These are phyloP conservation scores for Hassar affinis DNA, from an alignment of 2,113 vertebrate species.

Conservation along the genomic window DNA sequence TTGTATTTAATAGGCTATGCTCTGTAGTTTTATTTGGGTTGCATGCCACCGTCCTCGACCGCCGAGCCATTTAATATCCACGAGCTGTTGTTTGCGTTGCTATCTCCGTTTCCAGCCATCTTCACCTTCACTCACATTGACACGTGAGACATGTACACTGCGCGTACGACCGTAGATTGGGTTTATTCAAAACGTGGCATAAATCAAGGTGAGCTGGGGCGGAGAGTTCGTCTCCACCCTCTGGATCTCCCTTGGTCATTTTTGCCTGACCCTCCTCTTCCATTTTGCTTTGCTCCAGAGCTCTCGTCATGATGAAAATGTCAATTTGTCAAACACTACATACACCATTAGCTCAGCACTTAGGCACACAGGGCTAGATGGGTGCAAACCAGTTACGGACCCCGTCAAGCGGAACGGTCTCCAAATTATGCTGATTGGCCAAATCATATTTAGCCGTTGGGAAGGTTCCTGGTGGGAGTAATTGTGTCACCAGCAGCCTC, in stretches of 20 bases:
- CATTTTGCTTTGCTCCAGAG: constrained; percentile 1
- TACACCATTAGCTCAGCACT: constrained; percentile 51
- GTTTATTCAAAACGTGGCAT: constrained; percentile 9
- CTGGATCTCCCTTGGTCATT: constrained; percentile 3
- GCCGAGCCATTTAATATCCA: constrained; percentile 22
- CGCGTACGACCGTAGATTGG: neutral
- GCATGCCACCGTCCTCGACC: constrained; percentile 1
- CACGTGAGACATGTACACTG: neutral
- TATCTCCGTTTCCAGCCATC: neutral
- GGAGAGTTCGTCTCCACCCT: constrained; percentile 35
- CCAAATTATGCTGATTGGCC: constrained; percentile 75
- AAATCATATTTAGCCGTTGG: constrained; percentile 70
- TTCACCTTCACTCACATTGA: constrained; percentile 29
- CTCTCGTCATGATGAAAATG: constrained; percentile 57
- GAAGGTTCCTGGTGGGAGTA: constrained; percentile 68
- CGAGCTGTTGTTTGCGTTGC: neutral
- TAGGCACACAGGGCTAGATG: constrained; percentile 63
- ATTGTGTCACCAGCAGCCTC: constrained; percentile 65
- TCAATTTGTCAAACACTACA: constrained; percentile 62
- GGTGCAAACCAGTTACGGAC: constrained; percentile 72
- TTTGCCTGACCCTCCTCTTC: constrained; percentile 13
- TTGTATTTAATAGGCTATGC: constrained; percentile 51
- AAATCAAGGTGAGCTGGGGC: constrained; percentile 7
- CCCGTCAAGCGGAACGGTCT: constrained; percentile 70
- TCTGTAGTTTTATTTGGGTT: constrained; percentile 25